These are phyloP conservation scores for Catharus fuscescens DNA, from an alignment of 2,113 vertebrate genomes.

Conservation along the genomic window DNA sequence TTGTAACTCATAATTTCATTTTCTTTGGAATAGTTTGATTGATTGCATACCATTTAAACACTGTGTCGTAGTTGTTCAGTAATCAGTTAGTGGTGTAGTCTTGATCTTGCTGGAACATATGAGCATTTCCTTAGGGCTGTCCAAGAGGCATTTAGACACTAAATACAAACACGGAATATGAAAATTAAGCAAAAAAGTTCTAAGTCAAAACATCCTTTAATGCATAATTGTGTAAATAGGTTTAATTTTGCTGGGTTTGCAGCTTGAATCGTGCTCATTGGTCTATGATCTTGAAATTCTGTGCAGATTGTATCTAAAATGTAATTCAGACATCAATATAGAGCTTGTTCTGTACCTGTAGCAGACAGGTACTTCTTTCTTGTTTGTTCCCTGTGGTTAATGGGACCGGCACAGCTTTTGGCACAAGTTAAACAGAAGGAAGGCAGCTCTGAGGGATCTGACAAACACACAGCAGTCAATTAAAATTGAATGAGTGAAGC, in stretches of 20 bases:
- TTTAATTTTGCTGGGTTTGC: not conserved
- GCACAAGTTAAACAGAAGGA: slow-evolving; percentile 24
- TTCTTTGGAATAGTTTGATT: not conserved
- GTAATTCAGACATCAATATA: not conserved
- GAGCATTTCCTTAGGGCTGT: not conserved
- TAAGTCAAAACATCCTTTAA: not conserved
- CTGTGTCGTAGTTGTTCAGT: not conserved
- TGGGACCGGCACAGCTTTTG: slow-evolving; percentile 11
- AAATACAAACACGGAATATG: not conserved
- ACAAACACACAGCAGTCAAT: slow-evolving; percentile 44
- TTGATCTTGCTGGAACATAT: not conserved
- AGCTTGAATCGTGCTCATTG: not conserved
- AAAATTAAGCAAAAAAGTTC: not conserved
- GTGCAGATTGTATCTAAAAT: not conserved
- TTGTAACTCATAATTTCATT: not conserved
- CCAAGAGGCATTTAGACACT: not conserved
- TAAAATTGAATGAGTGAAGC: slow-evolving; percentile 56
- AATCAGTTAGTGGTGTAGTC: not conserved
- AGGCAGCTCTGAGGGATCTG: not conserved
- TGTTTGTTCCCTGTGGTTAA: not conserved
- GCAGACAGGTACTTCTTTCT: not conserved
- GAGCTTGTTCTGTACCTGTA: not conserved
- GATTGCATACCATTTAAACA: not conserved
- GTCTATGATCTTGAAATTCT: not conserved
- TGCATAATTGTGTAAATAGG: not conserved